A percentile compares a stretch with the other conserved stretches of the same genome.
Conservation (phyloP, 2,888 invertebrate species). For the Pristionchus mayeri region DNA sequence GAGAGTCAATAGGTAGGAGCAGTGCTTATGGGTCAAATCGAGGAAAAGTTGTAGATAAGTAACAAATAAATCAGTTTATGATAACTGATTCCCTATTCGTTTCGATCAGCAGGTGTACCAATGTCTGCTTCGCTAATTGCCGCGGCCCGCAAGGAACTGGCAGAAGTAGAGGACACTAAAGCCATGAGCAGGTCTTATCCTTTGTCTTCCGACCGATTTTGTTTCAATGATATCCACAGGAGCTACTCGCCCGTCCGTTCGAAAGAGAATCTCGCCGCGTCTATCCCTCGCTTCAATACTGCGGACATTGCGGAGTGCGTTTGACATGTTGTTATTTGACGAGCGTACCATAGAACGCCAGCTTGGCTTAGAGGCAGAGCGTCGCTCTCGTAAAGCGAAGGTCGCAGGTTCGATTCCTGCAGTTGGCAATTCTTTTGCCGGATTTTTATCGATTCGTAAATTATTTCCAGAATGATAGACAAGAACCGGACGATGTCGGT, state of each 20-base stretch:
- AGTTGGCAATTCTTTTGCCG: constrained; percentile 4
- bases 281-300: constrained; percentile 28
- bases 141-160: constrained; percentile 23
- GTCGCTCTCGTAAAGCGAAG: constrained; percentile 34
- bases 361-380: constrained; percentile 15
- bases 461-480: constrained; percentile 7
- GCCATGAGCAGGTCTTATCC: constrained; percentile 29
- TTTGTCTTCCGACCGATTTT: background rate
- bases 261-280: background rate
- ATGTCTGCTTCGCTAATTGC: constrained; percentile 26
- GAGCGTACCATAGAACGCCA: background rate
- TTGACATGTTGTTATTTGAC: background rate
- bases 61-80: no score
- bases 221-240: background rate
- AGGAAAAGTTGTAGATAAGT: no score
- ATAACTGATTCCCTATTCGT: background rate
- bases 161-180: constrained; percentile 7
- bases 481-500: background rate
- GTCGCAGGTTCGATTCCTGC: constrained; percentile 41
- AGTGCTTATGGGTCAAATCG: no score
- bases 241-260: constrained; percentile 48
- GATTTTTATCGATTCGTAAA: background rate
- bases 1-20: constrained; percentile 16
- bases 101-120: background rate
- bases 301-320: constrained; percentile 37